Evolutionary conservation across 2,797 vertebrate species (phyloP), one percentile per base, ranked within the genome.

Genomic region (Crenichthys baileyi): DNA sequence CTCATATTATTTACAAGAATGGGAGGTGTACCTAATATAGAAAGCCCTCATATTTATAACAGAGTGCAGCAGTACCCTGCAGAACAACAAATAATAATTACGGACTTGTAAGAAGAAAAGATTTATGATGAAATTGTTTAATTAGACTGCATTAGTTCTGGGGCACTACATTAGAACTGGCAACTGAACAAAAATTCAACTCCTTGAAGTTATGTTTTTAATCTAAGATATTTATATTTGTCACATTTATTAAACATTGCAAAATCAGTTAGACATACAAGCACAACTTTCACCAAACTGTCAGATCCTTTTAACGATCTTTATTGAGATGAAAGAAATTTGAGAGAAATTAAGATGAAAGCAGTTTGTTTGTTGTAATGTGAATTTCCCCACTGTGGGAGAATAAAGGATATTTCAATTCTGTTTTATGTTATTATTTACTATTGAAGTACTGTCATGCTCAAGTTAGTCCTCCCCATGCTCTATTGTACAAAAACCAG

Each of bases 141-240:
- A 68, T 80, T 70, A 65, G n/a, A 46, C 18, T 56, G 18, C 6
- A 20, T 79, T 74, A 18, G 7, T 55, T 74, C 61, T 29, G 58
- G 53, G 39, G 3, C 2, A 2, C 1, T 16, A 26, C 5, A 7
- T 46, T 39, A 26, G n/a, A 63, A 44, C 39, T 39, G 60, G 48
- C 63, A 70, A 22, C 1, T 5, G 29, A 78, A 29, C 18, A 51
- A 50, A 75, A 60, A 77, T 26, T 4, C 26, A 76, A 36, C 31
- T n/a, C 7, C 55, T 74, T 73, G 12, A 77, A 77, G 61, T 77
- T 70, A 24, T 55, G 78, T 67, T 67, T 82, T 82, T 82, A 58
- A 83, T 77, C 48, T 31, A 4, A 68, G 74, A 41, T 24, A 22
- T 16, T 72, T 72, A 51, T 53, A 70, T 81, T 58, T 46, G 50